Evolutionary conservation across 2,888 invertebrate genomes (phyloP), one percentile per base, ranked within the genome.

Genomic region (Apeira syringaria): DNA sequence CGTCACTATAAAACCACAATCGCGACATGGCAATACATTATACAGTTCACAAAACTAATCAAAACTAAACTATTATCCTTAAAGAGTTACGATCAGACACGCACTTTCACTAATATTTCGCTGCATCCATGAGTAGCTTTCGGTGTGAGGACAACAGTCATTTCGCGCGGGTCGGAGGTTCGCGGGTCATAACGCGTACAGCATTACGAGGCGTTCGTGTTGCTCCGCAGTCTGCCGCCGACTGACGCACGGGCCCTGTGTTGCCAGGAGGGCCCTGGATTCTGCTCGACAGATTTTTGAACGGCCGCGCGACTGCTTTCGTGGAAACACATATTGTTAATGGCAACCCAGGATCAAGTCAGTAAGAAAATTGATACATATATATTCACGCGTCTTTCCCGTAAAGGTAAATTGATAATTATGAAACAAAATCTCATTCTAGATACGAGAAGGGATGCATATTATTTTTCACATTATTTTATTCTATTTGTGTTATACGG

Each of bases 1-100:
- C 78, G 74, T 85, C 86, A 88, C 87, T 87, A 86, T 84, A 86
- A 87, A 76, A 80, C 79, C 80, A 81, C 72, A 83, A 68, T 74
- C 56, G 52, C 60, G 63, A 68, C 82, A 84, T 85, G 72, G 82
- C 71, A 79, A 71, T 72, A 67, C 64, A 79, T 79, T 36, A 37
- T 44, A 40, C 36, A 43, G 43, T 35, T 43, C 48, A 44, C 44
- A 44, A 32, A 34, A 32, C 32, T 32, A 31, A 25, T 31, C 29
- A n/a, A 11, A 32, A 37, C 38, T 33, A 33, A 26, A 18, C 40
- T 34, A 38, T n/a, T 44, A 31, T 38, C 12, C 25, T 32, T 26
- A 15, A 22, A 51, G 22, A 49, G 52, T 47, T 46, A 46, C 40
- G 34, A 43, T 25, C 24, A 4, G 35, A 20, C 66, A 75, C 72